Conservation (phyloP, 2,888 invertebrate species). For the Drosophila gaucha region DNA sequence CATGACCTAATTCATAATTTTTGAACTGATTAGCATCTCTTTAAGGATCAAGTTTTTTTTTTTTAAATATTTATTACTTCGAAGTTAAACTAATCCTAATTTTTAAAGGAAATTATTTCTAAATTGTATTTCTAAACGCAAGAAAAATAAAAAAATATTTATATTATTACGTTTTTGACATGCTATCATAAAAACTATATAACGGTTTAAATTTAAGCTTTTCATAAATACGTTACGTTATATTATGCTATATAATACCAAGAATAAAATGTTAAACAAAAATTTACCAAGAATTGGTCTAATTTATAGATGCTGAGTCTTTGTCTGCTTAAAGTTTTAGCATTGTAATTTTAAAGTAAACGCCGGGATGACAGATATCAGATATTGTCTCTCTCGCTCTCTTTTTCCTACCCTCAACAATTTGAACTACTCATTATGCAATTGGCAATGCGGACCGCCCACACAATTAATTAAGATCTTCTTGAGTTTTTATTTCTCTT, state of each 20-base stretch:
- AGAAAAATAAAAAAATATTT: too few species aligned
- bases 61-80: too few species aligned
- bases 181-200: too few species aligned
- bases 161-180: too few species aligned
- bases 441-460: conserved; percentile 49
- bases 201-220: too few species aligned
- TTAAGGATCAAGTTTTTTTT: neutral
- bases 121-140: too few species aligned
- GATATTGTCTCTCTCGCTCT: neutral
- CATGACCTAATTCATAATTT: neutral
- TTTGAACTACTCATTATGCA: conserved; percentile 25
- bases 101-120: too few species aligned
- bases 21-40: conserved; percentile 1
- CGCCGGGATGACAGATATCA: neutral
- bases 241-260: neutral
- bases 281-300: neutral
- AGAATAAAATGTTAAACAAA: neutral
- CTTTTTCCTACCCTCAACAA: neutral
- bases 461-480: conserved; percentile 53
- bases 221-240: too few species aligned
- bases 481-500: conserved; percentile 8
- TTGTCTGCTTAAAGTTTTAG: neutral
- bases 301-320: neutral
- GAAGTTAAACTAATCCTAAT: too few species aligned
- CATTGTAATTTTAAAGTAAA: neutral